A percentile compares a stretch with the other conserved stretches of the same genome.
phyloP scores from a whole-genome alignment of 2,888 invertebrate genomes.

The Lycocerus yunnanus region DNA sequence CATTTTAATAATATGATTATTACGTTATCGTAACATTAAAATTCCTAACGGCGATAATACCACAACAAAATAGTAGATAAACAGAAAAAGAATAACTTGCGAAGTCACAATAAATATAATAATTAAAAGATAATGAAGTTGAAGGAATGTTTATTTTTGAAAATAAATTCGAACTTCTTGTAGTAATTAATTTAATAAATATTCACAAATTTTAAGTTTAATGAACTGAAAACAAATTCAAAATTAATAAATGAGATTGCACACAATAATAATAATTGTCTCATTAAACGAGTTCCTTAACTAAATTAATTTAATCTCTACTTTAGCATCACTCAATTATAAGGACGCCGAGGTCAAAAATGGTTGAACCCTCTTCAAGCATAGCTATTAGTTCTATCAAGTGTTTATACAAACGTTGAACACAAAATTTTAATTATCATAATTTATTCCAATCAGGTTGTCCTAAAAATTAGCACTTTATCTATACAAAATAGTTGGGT shows the following conservation, averaged over 20 bases:
- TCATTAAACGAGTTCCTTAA: background rate
- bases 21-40: background rate
- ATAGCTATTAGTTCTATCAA: background rate
- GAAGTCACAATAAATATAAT: background rate
- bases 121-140: background rate
- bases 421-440: background rate
- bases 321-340: background rate
- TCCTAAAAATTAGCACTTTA: background rate
- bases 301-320: background rate
- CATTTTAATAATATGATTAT: background rate
- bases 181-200: background rate
- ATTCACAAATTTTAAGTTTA: background rate
- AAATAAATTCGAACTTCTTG: background rate
- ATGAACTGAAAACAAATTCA: constrained; percentile 7
- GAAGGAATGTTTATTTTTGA: background rate
- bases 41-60: background rate
- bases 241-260: constrained; percentile 5
- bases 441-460: background rate
- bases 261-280: constrained; percentile 3
- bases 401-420: background rate
- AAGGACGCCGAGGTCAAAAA: background rate
- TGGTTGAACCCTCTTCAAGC: background rate
- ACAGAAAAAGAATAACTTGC: background rate
- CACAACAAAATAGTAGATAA: background rate
- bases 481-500: background rate